Conservation (phyloP, 2,113 vertebrate species). For the Neolamprologus kungweensis region DNA sequence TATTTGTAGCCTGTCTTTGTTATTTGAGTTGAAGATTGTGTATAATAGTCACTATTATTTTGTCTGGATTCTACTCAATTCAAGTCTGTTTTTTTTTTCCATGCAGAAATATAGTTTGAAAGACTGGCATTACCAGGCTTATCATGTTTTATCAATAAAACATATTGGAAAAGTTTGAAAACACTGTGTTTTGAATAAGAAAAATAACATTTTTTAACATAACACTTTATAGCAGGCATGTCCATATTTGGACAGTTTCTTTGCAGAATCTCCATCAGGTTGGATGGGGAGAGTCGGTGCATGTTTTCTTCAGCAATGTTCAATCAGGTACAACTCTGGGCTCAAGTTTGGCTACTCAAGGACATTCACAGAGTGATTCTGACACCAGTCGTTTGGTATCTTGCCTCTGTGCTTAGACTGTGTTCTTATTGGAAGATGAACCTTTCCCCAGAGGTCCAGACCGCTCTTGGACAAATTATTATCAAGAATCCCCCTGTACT, state of each 20-base stretch:
- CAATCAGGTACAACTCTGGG: neutral
- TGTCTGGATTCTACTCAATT: neutral
- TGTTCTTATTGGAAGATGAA: neutral
- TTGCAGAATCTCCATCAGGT: neutral
- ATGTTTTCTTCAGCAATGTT: neutral
- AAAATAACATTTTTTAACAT: rapidly evolving
- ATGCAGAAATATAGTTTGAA: neutral
- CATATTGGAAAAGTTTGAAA: neutral
- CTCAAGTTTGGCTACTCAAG: neutral
- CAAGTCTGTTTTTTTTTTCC: neutral
- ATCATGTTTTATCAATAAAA: neutral
- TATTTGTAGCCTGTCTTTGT: neutral
- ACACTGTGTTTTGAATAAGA: neutral
- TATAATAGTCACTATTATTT: neutral
- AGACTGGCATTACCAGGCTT: neutral
- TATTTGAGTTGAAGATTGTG: neutral
- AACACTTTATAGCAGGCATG: neutral
- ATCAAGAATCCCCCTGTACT: neutral
- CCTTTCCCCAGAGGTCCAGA: neutral
- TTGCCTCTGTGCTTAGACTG: neutral
- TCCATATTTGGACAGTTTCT: neutral
- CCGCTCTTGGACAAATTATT: neutral
- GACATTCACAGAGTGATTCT: neutral
- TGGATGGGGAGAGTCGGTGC: neutral
- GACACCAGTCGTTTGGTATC: neutral